A percentile compares a stretch with the other conserved stretches of the same genome.
These are phyloP conservation scores for Jacana jacana DNA, from an alignment of 2,113 vertebrate species.

Conservation along the genomic window DNA sequence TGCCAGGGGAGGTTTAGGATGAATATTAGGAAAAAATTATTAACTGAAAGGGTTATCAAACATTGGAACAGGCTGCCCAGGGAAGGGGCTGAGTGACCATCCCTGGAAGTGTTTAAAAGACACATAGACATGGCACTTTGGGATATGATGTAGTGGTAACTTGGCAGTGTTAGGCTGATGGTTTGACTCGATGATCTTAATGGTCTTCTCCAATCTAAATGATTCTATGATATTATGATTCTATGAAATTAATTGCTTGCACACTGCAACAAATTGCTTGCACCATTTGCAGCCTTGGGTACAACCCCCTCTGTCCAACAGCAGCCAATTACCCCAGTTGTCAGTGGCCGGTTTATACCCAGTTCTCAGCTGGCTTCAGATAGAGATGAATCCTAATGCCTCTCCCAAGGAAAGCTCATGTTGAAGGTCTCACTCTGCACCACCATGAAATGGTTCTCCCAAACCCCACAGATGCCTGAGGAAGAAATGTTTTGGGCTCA, in stretches of 20 bases:
- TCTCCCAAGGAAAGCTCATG: conserved; percentile 67
- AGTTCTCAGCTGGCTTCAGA: background rate
- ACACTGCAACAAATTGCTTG: background rate
- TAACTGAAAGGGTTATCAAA: background rate
- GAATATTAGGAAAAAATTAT: background rate
- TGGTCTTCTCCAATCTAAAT: background rate
- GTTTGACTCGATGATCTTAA: background rate
- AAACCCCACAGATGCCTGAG: conserved; percentile 66
- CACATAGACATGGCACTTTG: no score
- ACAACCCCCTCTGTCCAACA: background rate
- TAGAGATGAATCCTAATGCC: background rate
- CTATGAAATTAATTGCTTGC: background rate
- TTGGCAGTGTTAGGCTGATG: background rate
- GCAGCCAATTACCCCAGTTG: background rate
- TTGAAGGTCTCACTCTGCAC: conserved; percentile 59
- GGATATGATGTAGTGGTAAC: background rate
- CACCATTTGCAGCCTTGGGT: background rate
- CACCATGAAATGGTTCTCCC: conserved; percentile 71
- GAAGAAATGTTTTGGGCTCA: background rate
- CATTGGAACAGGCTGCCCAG: background rate
- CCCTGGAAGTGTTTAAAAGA: background rate
- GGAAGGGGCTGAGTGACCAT: background rate
- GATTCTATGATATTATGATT: background rate
- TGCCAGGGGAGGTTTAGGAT: background rate
- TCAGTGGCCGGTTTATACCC: background rate